Percentiles rank a stretch among this genome's conserved stretches.
Conservation (phyloP, 1,140 invertebrate species). For the Philopotamus ludificatus region DNA sequence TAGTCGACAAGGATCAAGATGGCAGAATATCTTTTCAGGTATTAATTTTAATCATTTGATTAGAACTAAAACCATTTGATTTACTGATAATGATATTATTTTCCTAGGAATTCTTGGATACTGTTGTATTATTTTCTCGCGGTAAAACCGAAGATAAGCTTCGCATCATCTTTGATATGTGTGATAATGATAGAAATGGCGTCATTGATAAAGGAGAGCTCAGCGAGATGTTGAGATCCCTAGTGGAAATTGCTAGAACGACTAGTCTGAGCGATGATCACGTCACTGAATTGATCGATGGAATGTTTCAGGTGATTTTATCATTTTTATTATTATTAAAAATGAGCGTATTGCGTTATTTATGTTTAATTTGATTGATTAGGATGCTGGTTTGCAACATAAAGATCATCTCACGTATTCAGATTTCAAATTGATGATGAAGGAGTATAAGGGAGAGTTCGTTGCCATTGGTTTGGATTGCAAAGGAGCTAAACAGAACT, state of each 20-base stretch:
- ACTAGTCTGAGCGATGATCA: constrained; percentile 86
- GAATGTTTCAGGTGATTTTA: constrained; percentile 79
- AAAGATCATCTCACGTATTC: constrained; percentile 92
- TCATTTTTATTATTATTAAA: constrained; percentile 1
- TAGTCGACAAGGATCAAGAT: constrained; percentile 95
- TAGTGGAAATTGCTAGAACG: constrained; percentile 93
- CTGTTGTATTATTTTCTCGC: constrained; percentile 86
- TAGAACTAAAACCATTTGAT: background rate
- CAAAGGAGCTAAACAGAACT: constrained; percentile 95
- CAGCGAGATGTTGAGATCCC: constrained; percentile 88
- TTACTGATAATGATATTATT: constrained; percentile 12
- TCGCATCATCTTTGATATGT: constrained; percentile 98
- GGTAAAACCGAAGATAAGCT: constrained; percentile 96
- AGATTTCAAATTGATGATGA: constrained; percentile 96
- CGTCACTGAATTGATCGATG: constrained; percentile 89
- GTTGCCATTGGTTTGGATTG: constrained; percentile 95
- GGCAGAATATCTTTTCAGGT: constrained; percentile 94
- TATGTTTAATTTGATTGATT: too few relatives aligned
- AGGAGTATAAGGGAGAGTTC: constrained; percentile 95
- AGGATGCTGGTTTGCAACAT: constrained; percentile 86
- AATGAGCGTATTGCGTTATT: too few relatives aligned
- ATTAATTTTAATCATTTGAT: background rate
- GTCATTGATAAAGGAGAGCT: constrained; percentile 94
- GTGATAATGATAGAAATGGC: constrained; percentile 93
- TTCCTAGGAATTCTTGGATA: constrained; percentile 88